Base-by-base conservation (phyloP, 2,113 vertebrate species). In the Lampris incognitus region DNA sequence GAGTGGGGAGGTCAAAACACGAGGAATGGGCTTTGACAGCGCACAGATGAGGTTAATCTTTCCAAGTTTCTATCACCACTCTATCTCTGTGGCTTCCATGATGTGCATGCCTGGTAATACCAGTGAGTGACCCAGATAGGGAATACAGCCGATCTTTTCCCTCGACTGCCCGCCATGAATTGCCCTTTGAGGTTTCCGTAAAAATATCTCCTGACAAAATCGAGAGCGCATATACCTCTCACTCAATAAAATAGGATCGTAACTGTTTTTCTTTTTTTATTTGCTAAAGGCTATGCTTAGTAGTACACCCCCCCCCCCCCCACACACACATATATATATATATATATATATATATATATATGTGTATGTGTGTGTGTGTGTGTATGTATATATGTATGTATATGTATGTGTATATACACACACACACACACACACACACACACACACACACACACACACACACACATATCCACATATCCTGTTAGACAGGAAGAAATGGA, bases 121-220 rank as follows among this genome's bases (percentile, higher is more conserved):
- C 49, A 73, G 67, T 66, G 85, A 81, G 60, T 85, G 87, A 91
- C 90, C 88, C 85, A 91, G 86, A 91, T 87, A 88, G 81, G 75
- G 64, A 83, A 84, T 74, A 66, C 62, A 69, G 63, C 74, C 84
- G 68, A 72, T 84, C 71, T 82, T 74, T 24, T n/a, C 72, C 64
- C 51, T 54, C 9, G 57, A 24, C 70, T 11, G 72, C 59, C 62
- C 62, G 69, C 62, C 83, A 82, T 38, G 4, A 66, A 71, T 78
- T 78, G 67, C 73, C 63, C 67, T 81, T 57, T 63, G 72, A 69
- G 37, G 78, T 77, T 60, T 81, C 76, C 87, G 90, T 86, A 89
- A 85, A 87, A 65, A 51, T 81, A 81, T 6, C 66, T 83, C 74
- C 70, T 65, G 41, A 76, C 66, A 66, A 79, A 85, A 71, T 74